Evolutionary conservation across 2,888 invertebrate species (phyloP), one percentile per base, ranked within the genome.

Genomic region (Clanis bilineata): DNA sequence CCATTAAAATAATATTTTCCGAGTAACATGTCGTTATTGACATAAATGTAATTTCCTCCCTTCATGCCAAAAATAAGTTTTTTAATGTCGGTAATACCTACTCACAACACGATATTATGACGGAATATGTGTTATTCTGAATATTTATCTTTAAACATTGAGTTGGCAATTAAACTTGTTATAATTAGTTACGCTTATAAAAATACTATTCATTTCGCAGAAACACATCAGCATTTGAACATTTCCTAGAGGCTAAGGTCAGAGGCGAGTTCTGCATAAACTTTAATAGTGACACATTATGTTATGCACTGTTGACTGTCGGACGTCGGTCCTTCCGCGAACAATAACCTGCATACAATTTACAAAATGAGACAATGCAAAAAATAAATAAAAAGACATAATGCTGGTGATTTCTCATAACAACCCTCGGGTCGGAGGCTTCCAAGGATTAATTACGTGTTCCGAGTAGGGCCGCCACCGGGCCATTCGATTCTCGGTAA

Each of bases 391-490:
- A 83, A 82, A 60, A 85, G 78, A 80, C 82, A 85, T 85, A 86
- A 87, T 80, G 80, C 76, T 79, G 79, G 83, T 82, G 86, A 88
- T 90, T 88, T 90, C 90, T 90, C 84, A 85, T 85, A 88, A 86
- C 90, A 88, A 87, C 88, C 91, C 88, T 88, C 77, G 84, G 83
- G 83, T 87, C 72, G 88, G 81, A 92, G 91, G 91, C 88, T 90
- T 91, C 91, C 86, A 86, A 86, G 91, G 91, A 91, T 91, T 91
- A 91, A 92, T 91, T 92, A 92, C 85, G 88, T 83, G 89, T 92
- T 92, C 91, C 85, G 85, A 88, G 91, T 92, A 92, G 88, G 83
- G 71, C 86, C 86, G 88, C 90, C 90, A 89, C 89, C 90, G 86
- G 88, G 86, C 88, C 88, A 86, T 89, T 86, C 85, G 86, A 81